Conservation (phyloP, 1,140 invertebrate species). For the Heliconius congener region DNA sequence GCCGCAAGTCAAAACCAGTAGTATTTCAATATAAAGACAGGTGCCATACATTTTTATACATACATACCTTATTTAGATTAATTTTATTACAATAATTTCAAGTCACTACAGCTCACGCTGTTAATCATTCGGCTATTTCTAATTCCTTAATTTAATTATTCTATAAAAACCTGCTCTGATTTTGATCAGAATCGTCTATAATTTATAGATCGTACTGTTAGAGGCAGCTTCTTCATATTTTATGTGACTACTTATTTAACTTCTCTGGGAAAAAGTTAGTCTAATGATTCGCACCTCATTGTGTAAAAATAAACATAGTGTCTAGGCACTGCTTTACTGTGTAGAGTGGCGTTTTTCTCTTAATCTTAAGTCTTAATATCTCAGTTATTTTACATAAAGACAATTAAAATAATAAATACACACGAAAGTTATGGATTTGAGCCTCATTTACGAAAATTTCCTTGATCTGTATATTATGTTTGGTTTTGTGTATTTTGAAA, state of each 20-base stretch:
- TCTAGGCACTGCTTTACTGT: neutral
- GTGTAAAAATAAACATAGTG: neutral
- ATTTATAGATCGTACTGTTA: neutral
- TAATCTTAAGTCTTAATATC: too few species aligned
- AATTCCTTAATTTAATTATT: conserved; percentile 3
- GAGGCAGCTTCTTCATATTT: neutral
- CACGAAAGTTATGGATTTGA: too few species aligned
- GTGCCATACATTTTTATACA: too few species aligned
- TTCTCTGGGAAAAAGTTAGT: neutral
- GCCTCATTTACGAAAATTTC: too few species aligned
- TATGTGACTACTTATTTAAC: neutral
- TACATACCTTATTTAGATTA: too few species aligned
- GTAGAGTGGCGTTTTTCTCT: too few species aligned
- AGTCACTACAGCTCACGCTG: neutral
- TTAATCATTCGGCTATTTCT: neutral
- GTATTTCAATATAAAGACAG: too few species aligned
- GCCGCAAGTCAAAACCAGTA: too few species aligned
- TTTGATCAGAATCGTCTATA: conserved; percentile 1
- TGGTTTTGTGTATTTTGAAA: too few species aligned
- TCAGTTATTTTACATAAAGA: too few species aligned
- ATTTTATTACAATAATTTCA: neutral
- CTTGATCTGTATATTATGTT: too few species aligned
- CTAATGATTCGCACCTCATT: neutral
- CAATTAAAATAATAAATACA: too few species aligned
- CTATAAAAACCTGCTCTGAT: conserved; percentile 3